Conservation (phyloP, 2,797 vertebrate species). For the Microtus obscurus region DNA sequence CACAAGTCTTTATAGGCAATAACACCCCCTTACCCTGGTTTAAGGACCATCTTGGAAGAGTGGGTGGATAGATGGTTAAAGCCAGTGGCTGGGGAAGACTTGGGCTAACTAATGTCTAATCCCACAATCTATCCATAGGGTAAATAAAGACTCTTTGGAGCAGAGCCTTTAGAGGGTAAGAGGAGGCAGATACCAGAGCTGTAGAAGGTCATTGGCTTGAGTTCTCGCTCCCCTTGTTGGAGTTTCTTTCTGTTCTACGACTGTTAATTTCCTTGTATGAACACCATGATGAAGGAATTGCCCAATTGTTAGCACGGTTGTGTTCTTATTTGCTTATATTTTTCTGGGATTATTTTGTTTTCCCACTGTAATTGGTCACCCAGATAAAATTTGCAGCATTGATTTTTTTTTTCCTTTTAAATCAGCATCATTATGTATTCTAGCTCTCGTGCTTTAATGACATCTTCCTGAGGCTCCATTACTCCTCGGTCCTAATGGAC, state of each 20-base stretch:
- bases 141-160: background rate
- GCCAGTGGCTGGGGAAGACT: background rate
- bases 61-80: too few relatives aligned
- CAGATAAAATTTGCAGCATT: background rate
- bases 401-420: background rate
- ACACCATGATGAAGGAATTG: background rate
- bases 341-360: background rate
- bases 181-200: background rate
- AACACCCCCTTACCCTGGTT: background rate
- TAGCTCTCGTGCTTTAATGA: background rate
- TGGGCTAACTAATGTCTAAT: background rate
- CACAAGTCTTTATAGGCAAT: background rate
- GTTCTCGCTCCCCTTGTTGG: background rate
- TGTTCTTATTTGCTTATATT: background rate
- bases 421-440: constrained; percentile 15
- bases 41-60: background rate
- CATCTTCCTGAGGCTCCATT: constrained; percentile 45
- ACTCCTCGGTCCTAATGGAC: background rate
- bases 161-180: background rate
- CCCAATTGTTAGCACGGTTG: background rate
- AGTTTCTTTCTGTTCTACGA: background rate
- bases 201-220: background rate
- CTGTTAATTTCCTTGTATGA: background rate
- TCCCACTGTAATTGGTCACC: background rate
- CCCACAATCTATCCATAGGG: background rate